Evolutionary conservation across 2,113 vertebrate species (phyloP).

Genomic region (Struthidea cinerea): DNA sequence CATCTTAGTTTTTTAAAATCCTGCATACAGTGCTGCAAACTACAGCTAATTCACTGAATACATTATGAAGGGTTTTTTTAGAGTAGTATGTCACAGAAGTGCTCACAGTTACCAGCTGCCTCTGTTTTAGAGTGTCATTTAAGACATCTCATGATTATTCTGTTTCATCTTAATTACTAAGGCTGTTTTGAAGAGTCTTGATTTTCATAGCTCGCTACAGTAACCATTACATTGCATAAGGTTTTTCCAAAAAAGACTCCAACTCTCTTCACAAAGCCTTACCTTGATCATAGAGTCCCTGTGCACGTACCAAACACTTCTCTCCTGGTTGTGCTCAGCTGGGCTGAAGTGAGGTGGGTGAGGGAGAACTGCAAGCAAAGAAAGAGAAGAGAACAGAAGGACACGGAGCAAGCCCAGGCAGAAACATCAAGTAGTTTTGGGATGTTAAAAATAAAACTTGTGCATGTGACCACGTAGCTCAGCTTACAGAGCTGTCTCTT

Average conservation of each 20-base stretch:
- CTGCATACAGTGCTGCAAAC: background rate
- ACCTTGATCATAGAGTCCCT: slow-evolving; percentile 60
- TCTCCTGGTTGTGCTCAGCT: background rate
- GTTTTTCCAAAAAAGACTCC: background rate
- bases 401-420: slow-evolving; percentile 51
- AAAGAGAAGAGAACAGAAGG: slow-evolving; percentile 36
- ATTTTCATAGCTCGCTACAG: background rate
- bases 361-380: background rate
- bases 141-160: background rate
- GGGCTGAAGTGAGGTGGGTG: background rate
- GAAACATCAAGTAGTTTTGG: slow-evolving; percentile 67
- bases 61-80: background rate
- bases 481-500: slow-evolving; percentile 64
- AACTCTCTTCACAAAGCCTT: slow-evolving; percentile 36
- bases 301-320: slow-evolving; percentile 9
- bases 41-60: background rate
- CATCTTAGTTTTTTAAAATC: background rate
- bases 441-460: slow-evolving; percentile 80
- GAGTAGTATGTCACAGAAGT: background rate
- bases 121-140: background rate
- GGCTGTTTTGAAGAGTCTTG: background rate
- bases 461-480: slow-evolving; percentile 70
- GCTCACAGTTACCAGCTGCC: background rate
- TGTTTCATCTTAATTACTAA: background rate
- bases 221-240: background rate